These are phyloP conservation scores for Hydractinia echinata DNA, from an alignment of 30 jellyfish, hydroid and myxozoan genomes.

Conservation along the genomic window DNA sequence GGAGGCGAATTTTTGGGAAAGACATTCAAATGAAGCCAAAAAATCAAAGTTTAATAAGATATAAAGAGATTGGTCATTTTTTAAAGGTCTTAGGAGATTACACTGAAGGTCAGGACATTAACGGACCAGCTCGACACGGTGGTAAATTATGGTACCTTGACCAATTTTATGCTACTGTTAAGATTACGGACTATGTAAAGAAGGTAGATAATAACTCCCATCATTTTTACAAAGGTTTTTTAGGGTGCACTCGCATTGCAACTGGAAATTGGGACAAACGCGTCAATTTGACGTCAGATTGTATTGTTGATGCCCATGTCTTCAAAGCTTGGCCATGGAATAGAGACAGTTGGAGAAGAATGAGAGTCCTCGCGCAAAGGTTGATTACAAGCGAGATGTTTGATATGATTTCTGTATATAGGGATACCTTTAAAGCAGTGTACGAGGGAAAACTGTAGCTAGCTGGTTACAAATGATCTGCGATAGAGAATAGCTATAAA, in stretches of 20 bases:
- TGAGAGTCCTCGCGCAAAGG: neutral
- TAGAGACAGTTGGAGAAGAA: neutral
- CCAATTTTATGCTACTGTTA: neutral
- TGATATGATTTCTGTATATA: neutral
- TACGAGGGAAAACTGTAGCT: neutral
- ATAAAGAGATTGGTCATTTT: neutral
- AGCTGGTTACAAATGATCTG: no score
- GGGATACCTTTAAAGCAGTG: neutral
- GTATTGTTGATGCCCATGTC: conserved; percentile 11
- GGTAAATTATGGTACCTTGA: conserved; percentile 7
- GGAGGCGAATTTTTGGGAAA: neutral
- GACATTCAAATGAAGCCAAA: neutral
- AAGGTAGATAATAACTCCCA: neutral
- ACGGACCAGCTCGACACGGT: neutral
- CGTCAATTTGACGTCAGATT: neutral
- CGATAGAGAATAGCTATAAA: no score
- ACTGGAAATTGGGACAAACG: conserved; percentile 2
- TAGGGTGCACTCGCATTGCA: neutral
- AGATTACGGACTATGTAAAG: neutral
- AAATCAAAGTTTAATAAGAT: neutral
- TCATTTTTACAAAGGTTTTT: neutral
- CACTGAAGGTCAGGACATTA: neutral
- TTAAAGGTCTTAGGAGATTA: neutral
- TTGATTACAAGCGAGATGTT: neutral
- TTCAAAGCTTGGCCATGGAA: neutral